phyloP scores from a whole-genome alignment of 2,113 vertebrate species.

The Mormyrus iriodes region DNA sequence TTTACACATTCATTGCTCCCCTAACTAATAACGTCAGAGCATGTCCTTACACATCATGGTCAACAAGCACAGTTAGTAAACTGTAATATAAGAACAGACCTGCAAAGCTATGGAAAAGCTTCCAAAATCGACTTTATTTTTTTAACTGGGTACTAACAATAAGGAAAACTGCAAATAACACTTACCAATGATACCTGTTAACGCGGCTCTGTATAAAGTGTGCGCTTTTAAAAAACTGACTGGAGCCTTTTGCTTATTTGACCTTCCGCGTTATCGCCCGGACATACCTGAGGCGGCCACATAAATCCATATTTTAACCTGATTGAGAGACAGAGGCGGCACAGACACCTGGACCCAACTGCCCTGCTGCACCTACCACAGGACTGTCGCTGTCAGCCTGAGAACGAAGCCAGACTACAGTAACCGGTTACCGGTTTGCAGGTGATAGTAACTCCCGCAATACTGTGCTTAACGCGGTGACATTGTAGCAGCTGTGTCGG shows the following conservation, averaged over 20 bases:
- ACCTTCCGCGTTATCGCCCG: not conserved
- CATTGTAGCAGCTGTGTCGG: not conserved
- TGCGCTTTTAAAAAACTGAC: not conserved
- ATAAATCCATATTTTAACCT: not conserved
- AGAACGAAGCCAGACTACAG: not conserved
- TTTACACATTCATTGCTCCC: not conserved
- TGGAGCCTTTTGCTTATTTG: not conserved
- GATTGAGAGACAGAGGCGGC: not conserved
- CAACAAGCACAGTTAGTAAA: not conserved
- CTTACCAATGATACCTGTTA: not conserved
- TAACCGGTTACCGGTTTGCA: not conserved
- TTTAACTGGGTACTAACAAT: not conserved
- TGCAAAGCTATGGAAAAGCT: not conserved
- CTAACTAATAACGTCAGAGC: not conserved
- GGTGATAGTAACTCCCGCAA: not conserved
- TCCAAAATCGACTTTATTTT: not conserved
- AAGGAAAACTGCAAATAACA: not conserved
- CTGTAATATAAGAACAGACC: not conserved
- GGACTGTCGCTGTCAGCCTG: not conserved
- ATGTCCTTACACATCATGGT: not conserved
- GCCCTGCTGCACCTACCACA: not conserved
- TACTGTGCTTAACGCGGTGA: not conserved
- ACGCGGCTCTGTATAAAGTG: not conserved
- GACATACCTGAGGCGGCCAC: not conserved
- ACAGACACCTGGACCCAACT: not conserved